Percentiles rank a stretch among this genome's conserved stretches.
phyloP scores from a whole-genome alignment of 2,797 vertebrate species.

The Rhinoraja longicauda region DNA sequence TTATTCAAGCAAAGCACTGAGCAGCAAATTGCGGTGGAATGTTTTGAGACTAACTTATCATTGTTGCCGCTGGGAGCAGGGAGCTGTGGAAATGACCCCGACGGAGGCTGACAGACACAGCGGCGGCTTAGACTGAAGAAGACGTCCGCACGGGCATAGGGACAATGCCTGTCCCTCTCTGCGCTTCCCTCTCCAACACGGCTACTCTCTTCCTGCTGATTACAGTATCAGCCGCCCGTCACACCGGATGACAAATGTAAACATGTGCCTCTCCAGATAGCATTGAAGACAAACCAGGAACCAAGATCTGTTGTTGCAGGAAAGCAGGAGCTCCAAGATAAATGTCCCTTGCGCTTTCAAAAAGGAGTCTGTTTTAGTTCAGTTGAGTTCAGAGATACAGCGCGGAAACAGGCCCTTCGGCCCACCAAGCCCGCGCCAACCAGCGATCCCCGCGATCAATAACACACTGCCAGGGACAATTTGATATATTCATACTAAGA shows the following conservation, averaged over 20 bases:
- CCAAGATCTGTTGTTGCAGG: neutral
- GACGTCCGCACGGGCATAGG: neutral
- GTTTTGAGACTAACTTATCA: slow-evolving; percentile 5
- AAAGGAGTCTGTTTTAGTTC: neutral
- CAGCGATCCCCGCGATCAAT: too few species aligned
- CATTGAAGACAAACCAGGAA: neutral
- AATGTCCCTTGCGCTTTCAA: neutral
- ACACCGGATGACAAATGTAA: neutral
- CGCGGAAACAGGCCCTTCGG: too few species aligned
- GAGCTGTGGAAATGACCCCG: neutral
- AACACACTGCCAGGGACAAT: too few species aligned
- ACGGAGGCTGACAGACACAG: neutral
- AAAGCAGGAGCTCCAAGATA: slow-evolving; percentile 19
- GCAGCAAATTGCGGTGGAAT: neutral
- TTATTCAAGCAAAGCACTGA: neutral
- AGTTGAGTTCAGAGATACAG: too few species aligned
- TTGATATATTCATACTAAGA: too few species aligned
- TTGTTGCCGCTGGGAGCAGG: neutral
- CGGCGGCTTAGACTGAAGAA: neutral
- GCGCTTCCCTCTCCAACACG: neutral
- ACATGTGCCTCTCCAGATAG: slow-evolving; percentile 22
- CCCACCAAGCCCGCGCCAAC: too few species aligned
- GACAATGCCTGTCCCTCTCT: neutral
- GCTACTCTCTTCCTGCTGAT: neutral
- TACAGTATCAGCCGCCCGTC: neutral